These are phyloP conservation scores for Drosophila kurseongensis DNA, from an alignment of 1,140 invertebrate species.

Conservation along the genomic window DNA sequence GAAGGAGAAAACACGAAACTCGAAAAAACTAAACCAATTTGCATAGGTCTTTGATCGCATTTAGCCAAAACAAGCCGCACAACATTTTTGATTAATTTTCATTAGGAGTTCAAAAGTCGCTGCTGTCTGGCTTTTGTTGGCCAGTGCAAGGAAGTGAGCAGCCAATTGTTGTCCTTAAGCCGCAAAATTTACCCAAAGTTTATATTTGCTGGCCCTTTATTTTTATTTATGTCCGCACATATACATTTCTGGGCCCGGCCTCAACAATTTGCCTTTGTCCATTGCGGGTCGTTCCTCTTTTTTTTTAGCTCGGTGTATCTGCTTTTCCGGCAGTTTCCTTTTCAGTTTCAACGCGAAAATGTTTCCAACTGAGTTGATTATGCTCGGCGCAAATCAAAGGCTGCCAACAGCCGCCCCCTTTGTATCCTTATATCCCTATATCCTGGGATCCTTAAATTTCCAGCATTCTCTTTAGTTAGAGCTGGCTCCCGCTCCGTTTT, in stretches of 20 bases:
- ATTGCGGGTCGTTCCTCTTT: slow-evolving; percentile 28
- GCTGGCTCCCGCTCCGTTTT: slow-evolving; percentile 7
- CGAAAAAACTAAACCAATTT: slow-evolving; percentile 34
- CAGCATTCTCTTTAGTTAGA: slow-evolving; percentile 45
- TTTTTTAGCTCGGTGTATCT: slow-evolving; percentile 21
- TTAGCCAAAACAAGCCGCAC: slow-evolving; percentile 27
- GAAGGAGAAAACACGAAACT: slow-evolving; percentile 2
- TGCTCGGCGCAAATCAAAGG: slow-evolving; percentile 71
- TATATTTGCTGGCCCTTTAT: slow-evolving; percentile 58
- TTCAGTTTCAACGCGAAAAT: slow-evolving; percentile 50
- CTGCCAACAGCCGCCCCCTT: slow-evolving; percentile 21
- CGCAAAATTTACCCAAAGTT: slow-evolving; percentile 75
- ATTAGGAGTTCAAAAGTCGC: slow-evolving; percentile 46
- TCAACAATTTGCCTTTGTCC: slow-evolving; percentile 64
- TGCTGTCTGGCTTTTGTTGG: slow-evolving; percentile 35
- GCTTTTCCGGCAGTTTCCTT: slow-evolving; percentile 52
- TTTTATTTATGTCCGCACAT: slow-evolving; percentile 55
- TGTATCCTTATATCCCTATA: slow-evolving; percentile 4
- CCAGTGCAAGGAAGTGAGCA: slow-evolving; percentile 55
- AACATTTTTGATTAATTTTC: slow-evolving; percentile 43
- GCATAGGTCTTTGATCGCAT: slow-evolving; percentile 39
- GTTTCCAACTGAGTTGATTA: slow-evolving; percentile 81
- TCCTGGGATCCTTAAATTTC: slow-evolving; percentile 62
- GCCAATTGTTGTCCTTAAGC: slow-evolving; percentile 67
- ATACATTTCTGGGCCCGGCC: slow-evolving; percentile 34